Evolutionary conservation across 1,140 invertebrate genomes (phyloP), one percentile per base, ranked within the genome.

Genomic region (Lamellibrachia luymesi): DNA sequence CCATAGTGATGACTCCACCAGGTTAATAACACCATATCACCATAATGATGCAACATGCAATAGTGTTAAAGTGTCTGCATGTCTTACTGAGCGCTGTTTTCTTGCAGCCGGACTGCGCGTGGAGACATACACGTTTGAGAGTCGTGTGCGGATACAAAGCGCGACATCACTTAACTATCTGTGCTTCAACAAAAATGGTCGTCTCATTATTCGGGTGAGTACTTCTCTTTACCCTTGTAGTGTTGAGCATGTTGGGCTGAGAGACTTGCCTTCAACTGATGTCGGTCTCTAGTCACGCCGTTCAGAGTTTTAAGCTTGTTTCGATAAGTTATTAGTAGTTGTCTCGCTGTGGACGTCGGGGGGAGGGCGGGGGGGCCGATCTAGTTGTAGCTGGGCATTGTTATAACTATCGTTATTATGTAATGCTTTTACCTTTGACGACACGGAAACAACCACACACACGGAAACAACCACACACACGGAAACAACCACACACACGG

Each of bases 151-250:
- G 51, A 92, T 92, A 38, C 92, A 92, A 51, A 92, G 92, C 50
- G 49, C 92, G 4, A 51, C 51, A 7, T 10, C 92, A 13, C 50
- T 50, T 50, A 51, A 51, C 92, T 92, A 50, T 92, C 92, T 92
- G 2, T 92, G 92, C 92, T 92, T 92, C 50, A 51, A 92, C 92
- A 92, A 92, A 92, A 51, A 64, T 51, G 92, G 92, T 8, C 51
- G 56, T n/a, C 51, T 92, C 8, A 92, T 92, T 64, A 64, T 92
- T n/a, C 51, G 56, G 56, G 92, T 92, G 49, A 92, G 92, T 92
- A 49, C 17, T 25, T 27, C 51, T 50, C n/a, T 91, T 91, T 91
- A 50, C 49, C 91, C 4, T n/a, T 27, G 64, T 22, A 80, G 64
- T 22, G 13, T 80, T 10, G 5, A 80, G 64, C 52, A 56, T 56